A percentile compares a stretch with the other conserved stretches of the same genome.
Conservation (phyloP, 1,140 invertebrate species). For the Linepithema humile region DNA sequence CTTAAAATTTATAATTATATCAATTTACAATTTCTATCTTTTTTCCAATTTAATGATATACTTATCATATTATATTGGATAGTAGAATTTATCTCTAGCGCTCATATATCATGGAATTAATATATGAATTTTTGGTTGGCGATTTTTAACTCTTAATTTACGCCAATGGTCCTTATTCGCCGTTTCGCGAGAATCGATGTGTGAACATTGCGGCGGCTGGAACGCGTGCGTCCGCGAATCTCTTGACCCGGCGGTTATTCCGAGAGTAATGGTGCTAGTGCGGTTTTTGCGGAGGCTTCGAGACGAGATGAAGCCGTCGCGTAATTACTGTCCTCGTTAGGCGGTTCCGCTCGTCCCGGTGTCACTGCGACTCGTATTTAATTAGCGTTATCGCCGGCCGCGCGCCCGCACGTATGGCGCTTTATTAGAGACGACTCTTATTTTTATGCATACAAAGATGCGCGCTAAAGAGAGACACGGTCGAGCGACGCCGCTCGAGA, state of each 20-base stretch:
- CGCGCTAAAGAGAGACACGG: not conserved
- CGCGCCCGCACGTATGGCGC: slow-evolving; percentile 51
- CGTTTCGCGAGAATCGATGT: not conserved
- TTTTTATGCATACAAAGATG: slow-evolving; percentile 53
- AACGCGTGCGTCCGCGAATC: slow-evolving; percentile 52
- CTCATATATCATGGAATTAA: not conserved
- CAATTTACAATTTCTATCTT: not conserved
- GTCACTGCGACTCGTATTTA: slow-evolving; percentile 81
- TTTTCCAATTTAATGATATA: not conserved
- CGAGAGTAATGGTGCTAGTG: slow-evolving; percentile 74
- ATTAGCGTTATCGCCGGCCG: slow-evolving; percentile 80
- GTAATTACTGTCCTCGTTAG: slow-evolving; percentile 84
- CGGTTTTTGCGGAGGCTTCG: slow-evolving; percentile 80
- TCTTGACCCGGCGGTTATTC: slow-evolving; percentile 66
- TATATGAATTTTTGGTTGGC: not conserved
- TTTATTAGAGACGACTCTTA: slow-evolving; percentile 42
- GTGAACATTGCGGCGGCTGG: not conserved
- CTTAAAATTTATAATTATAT: not conserved
- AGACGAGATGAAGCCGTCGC: slow-evolving; percentile 82
- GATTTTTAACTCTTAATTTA: not conserved
- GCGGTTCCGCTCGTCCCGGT: slow-evolving; percentile 73
- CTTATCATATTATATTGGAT: not conserved
- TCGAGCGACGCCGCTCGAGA: not conserved
- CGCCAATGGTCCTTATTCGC: not conserved
- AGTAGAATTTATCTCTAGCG: not conserved